Percentiles rank a stretch among this genome's conserved stretches.
Conservation (phyloP, 2,888 invertebrate species). For the Pyrgus malvae region DNA sequence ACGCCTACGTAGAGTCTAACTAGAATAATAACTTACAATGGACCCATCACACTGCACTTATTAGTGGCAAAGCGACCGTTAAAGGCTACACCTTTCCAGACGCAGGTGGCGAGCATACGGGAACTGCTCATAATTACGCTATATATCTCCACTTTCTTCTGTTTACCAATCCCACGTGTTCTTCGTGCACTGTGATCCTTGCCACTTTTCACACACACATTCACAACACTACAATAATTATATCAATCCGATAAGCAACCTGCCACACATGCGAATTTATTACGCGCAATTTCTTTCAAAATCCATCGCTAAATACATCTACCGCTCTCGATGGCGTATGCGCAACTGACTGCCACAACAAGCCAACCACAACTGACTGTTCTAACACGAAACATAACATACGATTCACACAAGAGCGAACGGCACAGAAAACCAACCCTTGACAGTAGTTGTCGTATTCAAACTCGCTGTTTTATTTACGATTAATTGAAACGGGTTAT, state of each 20-base stretch:
- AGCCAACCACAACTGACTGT: conserved; percentile 50
- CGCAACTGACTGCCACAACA: conserved; percentile 66
- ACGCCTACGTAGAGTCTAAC: conserved; percentile 6
- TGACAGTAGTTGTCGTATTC: conserved; percentile 42
- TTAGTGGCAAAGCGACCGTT: conserved; percentile 11
- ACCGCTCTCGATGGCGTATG: conserved; percentile 61
- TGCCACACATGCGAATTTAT: too few species aligned
- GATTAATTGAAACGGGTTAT: conserved; percentile 52
- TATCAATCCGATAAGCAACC: too few species aligned
- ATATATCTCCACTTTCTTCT: conserved; percentile 26
- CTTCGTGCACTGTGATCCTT: conserved; percentile 44
- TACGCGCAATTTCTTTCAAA: conserved; percentile 48
- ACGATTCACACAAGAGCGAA: conserved; percentile 34
- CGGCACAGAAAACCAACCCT: conserved; percentile 55
- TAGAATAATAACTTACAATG: conserved; percentile 16
- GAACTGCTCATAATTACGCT: conserved; percentile 1
- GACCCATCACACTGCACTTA: conserved; percentile 4
- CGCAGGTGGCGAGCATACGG: conserved; percentile 19
- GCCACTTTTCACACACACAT: conserved; percentile 40
- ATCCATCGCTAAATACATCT: conserved; percentile 56
- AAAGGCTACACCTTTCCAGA: conserved; percentile 21
- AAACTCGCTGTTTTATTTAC: conserved; percentile 45
- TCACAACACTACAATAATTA: conserved; percentile 2
- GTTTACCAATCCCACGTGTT: conserved; percentile 41
- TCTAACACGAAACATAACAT: conserved; percentile 49